A percentile compares a stretch with the other conserved stretches of the same genome.
phyloP scores from a whole-genome alignment of 2,113 vertebrate genomes.

The Halcyon malimbica region DNA sequence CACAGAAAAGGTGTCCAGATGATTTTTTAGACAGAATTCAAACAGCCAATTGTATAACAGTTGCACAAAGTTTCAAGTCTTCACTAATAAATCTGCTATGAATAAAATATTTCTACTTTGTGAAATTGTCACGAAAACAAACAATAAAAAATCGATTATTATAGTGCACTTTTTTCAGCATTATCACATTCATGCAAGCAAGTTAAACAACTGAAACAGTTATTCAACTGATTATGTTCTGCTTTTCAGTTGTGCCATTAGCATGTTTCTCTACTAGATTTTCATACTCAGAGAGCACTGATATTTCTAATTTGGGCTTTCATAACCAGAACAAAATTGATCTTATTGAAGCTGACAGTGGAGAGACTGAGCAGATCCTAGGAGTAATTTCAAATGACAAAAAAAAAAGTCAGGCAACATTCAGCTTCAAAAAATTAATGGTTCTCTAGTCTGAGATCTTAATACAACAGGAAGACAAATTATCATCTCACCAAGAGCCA shows the following conservation, averaged over 20 bases:
- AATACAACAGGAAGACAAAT: not conserved
- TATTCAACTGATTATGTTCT: not conserved
- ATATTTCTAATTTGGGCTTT: not conserved
- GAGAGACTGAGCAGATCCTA: not conserved
- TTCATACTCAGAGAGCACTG: not conserved
- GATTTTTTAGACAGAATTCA: not conserved
- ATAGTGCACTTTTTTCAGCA: not conserved
- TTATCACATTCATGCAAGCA: not conserved
- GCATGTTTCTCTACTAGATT: not conserved
- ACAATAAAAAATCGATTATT: not conserved
- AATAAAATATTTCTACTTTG: not conserved
- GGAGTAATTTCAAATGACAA: not conserved
- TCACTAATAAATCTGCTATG: not conserved
- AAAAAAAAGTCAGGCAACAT: not conserved
- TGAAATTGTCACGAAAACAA: not conserved
- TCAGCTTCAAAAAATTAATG: not conserved
- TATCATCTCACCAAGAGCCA: not conserved
- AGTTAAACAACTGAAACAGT: not conserved
- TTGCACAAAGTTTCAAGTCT: not conserved
- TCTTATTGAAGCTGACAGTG: not conserved
- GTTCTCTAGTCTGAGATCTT: not conserved
- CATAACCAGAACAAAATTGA: not conserved
- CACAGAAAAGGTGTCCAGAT: not conserved
- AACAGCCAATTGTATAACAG: not conserved
- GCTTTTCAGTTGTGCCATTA: not conserved